phyloP scores from a whole-genome alignment of 2,888 invertebrate species.

The Spicauda simplicius region DNA sequence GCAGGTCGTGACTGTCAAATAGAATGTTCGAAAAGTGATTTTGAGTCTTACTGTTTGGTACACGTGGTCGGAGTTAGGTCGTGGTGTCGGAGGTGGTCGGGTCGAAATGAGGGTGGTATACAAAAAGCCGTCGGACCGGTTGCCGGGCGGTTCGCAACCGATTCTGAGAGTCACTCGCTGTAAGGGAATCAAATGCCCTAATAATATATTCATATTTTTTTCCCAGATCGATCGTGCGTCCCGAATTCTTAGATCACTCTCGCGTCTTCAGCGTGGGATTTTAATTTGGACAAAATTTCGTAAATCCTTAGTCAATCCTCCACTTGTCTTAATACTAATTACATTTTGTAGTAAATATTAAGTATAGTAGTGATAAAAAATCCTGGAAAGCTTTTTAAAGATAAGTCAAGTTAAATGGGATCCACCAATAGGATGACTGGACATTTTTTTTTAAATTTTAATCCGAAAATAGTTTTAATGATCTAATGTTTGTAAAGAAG shows the following conservation, averaged over 20 bases:
- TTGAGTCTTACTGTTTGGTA: slow-evolving; percentile 40
- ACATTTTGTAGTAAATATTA: no score
- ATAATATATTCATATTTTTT: slow-evolving; percentile 70
- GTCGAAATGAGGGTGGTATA: slow-evolving; percentile 75
- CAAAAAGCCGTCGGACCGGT: slow-evolving; percentile 80
- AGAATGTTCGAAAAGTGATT: slow-evolving; percentile 38
- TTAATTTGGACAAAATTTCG: background rate
- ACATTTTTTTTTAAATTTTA: no score
- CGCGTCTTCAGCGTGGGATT: slow-evolving; percentile 3
- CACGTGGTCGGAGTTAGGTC: slow-evolving; percentile 42
- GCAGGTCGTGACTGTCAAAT: slow-evolving; percentile 76
- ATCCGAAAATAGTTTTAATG: no score
- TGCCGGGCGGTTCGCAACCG: slow-evolving; percentile 55
- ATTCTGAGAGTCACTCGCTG: slow-evolving; percentile 59
- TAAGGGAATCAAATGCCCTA: slow-evolving; percentile 65
- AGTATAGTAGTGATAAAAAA: no score
- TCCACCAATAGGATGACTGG: no score
- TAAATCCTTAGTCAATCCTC: background rate
- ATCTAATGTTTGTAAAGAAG: no score
- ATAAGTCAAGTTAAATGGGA: no score
- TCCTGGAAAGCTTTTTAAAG: no score
- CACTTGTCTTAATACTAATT: no score
- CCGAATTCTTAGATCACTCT: slow-evolving; percentile 31
- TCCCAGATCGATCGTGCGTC: slow-evolving; percentile 54
- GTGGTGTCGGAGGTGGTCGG: slow-evolving; percentile 51